phyloP scores from a whole-genome alignment of 1,140 invertebrate species.

The Panulirus ornatus region DNA sequence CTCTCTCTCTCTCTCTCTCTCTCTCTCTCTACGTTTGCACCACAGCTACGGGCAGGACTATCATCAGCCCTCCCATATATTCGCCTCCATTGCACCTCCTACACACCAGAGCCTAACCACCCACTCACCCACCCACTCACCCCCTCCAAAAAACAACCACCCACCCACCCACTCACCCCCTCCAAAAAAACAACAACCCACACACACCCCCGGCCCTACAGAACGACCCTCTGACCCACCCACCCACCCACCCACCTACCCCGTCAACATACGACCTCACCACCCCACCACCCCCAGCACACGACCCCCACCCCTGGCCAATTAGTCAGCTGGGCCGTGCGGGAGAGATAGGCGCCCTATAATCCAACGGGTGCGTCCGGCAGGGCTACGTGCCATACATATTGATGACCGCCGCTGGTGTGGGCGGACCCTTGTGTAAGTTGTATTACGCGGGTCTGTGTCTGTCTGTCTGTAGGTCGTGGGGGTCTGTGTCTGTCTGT shows the following conservation, averaged over 20 bases:
- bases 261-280: background rate
- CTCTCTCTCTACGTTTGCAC: no score
- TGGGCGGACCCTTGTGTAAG: background rate
- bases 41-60: no score
- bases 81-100: no score
- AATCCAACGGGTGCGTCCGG: background rate
- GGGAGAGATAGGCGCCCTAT: background rate
- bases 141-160: background rate
- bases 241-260: background rate
- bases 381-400: background rate
- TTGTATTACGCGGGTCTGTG: background rate
- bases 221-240: background rate
- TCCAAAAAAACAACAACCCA: no score
- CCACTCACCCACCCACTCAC: background rate
- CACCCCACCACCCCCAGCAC: background rate
- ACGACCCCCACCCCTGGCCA: background rate
- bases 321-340: constrained; percentile 12
- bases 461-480: background rate
- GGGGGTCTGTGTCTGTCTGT: background rate
- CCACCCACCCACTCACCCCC: background rate
- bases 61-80: no score
- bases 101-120: no score
- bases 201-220: background rate
- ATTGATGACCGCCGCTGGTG: background rate
- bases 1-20: no score